phyloP scores from a whole-genome alignment of 2,113 vertebrate genomes.

The Bujurquina vittata region DNA sequence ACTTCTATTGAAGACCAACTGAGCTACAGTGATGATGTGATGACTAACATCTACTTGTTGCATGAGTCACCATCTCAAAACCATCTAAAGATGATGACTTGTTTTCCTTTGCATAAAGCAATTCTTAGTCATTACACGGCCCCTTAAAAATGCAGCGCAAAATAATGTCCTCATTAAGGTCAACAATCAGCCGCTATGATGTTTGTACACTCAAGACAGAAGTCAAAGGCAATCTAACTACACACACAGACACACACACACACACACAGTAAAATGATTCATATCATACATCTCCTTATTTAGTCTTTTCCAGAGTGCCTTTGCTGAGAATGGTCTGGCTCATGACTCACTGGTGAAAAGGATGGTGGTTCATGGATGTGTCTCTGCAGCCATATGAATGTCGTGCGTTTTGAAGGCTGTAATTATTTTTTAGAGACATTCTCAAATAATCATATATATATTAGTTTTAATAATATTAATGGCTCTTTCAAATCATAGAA shows the following conservation, averaged over 20 bases:
- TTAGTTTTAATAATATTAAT: background rate
- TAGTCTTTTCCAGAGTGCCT: constrained; percentile 14
- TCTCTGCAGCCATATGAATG: background rate
- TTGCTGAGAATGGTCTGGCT: constrained; percentile 15
- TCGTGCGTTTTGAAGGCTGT: background rate
- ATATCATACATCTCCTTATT: constrained; percentile 9
- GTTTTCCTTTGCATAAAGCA: constrained; percentile 23
- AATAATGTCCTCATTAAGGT: background rate
- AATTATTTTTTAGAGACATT: background rate
- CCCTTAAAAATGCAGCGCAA: constrained; percentile 7
- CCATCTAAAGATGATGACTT: constrained; percentile 49
- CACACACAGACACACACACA: background rate
- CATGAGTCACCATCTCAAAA: constrained; percentile 48
- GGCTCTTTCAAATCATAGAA: no score
- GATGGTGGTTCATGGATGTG: background rate
- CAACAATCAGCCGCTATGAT: constrained; percentile 1
- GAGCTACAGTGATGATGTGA: background rate
- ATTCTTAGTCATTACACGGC: constrained; percentile 16
- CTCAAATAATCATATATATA: background rate
- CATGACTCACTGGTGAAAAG: constrained; percentile 19
- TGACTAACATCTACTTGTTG: constrained; percentile 59
- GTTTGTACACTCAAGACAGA: background rate
- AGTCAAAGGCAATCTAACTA: background rate
- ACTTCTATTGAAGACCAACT: background rate
- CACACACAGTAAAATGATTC: constrained; percentile 12